A percentile compares a stretch with the other conserved stretches of the same genome.
Evolutionary conservation across 2,888 invertebrate species (phyloP).

Genomic region (Bugula neritina): DNA sequence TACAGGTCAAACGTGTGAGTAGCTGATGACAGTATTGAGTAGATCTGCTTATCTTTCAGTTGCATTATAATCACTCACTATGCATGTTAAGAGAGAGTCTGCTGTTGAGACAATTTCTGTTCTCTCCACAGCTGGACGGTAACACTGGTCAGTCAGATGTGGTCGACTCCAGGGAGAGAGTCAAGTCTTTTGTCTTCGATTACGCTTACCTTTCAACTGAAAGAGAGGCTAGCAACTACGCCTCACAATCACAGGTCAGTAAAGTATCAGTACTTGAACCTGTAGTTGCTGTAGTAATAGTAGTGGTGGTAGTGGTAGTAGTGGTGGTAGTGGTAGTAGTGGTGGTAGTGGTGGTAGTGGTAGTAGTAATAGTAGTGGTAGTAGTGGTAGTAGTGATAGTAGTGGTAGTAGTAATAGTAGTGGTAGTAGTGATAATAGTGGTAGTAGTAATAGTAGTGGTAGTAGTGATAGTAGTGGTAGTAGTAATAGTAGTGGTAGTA

Average conservation of each 20-base stretch:
- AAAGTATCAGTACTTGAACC: not conserved
- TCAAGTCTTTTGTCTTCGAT: slow-evolving; percentile 50
- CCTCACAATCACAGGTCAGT: slow-evolving; percentile 45
- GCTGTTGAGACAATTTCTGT: too few species aligned
- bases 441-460: slow-evolving; percentile 3
- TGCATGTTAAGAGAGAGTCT: too few species aligned
- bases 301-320: slow-evolving; percentile 14
- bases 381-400: not conserved
- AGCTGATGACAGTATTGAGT: too few species aligned
- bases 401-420: slow-evolving; percentile 8
- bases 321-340: slow-evolving; percentile 1
- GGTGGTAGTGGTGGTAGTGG: slow-evolving; percentile 15
- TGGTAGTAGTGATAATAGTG: slow-evolving; percentile 14
- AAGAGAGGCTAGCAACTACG: slow-evolving; percentile 36
- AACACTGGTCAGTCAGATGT: slow-evolving; percentile 36
- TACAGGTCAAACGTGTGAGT: too few species aligned
- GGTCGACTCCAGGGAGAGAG: slow-evolving; percentile 42
- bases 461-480: not conserved
- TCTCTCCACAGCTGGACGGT: slow-evolving; percentile 38
- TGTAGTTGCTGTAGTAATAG: not conserved
- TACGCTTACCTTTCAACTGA: slow-evolving; percentile 48
- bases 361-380: not conserved
- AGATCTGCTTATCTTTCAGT: too few species aligned
- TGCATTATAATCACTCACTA: too few species aligned
- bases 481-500: not conserved